Evolutionary conservation across 2,113 vertebrate genomes (phyloP), one percentile per base, ranked within the genome.

Genomic region (Apistogramma diplotaenia): DNA sequence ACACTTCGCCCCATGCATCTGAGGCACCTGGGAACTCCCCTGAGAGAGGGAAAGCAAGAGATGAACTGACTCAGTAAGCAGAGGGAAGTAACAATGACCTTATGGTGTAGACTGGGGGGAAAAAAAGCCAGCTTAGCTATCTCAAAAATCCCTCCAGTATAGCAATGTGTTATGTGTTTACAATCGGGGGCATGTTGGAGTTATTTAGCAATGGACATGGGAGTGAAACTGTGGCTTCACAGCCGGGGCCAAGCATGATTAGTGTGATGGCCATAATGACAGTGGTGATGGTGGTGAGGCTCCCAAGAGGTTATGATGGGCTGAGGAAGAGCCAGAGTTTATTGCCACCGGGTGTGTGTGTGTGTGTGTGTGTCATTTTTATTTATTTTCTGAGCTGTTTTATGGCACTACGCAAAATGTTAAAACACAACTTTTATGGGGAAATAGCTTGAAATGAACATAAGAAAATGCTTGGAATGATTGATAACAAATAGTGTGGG

Each of bases 221-320:
- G 35, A 74, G 81, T 86, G 83, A 91, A 79, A 78, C 83, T 87
- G 85, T 70, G 89, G 87, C 57, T 87, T 77, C 23, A 62, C 75
- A 80, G 73, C 83, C 72, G 58, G 65, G 81, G 90, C 89, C 87
- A 90, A 82, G 72, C 77, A 89, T 89, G 83, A 85, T 85, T 87
- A 84, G 82, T 53, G 51, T 58, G 82, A 88, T 57, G 72, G 76
- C 78, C 81, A 74, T 84, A 90, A 89, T 83, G 70, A 88, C 65
- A 75, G 79, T 19, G 21, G 78, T 27, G 54, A 78, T 65, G 85
- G 53, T 35, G 87, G 79, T 40, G 88, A 81, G 89, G 87, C 93
- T 81, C 90, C 55, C 1, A 51, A 71, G 79, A 79, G 85, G 89
- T 91, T 88, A 76, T 3, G 49, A 70, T 61, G 15, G 11, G 57